These are phyloP conservation scores for Dromius quadrimaculatus DNA, from an alignment of 2,888 invertebrate species.

Conservation along the genomic window DNA sequence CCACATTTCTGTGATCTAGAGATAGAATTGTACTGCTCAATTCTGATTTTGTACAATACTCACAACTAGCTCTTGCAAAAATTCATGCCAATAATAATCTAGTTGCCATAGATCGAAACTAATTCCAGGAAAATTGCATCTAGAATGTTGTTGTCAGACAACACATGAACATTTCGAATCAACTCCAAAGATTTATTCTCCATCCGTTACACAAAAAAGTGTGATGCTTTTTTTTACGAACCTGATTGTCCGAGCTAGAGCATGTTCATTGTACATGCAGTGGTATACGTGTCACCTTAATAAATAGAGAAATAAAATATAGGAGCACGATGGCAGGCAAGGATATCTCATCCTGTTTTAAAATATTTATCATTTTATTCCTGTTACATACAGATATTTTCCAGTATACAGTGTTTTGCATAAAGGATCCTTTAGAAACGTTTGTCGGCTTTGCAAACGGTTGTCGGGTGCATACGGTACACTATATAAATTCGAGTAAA, in stretches of 20 bases:
- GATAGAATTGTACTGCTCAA: too few species aligned
- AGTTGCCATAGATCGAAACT: neutral
- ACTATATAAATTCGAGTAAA: neutral
- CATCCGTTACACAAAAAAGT: conserved; percentile 5
- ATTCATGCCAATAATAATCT: neutral
- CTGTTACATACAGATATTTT: conserved; percentile 35
- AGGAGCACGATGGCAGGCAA: conserved; percentile 8
- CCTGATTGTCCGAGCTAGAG: neutral
- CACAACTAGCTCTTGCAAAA: too few species aligned
- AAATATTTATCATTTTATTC: conserved; percentile 32
- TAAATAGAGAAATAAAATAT: conserved; percentile 33
- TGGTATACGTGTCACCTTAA: conserved; percentile 16
- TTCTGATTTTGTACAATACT: too few species aligned
- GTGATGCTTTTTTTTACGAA: conserved; percentile 6
- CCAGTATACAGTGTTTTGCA: conserved; percentile 25
- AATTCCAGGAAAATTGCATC: neutral
- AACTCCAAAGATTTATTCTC: conserved; percentile 13
- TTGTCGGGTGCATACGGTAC: conserved; percentile 23
- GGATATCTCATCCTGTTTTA: conserved; percentile 25
- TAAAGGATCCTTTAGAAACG: conserved; percentile 29
- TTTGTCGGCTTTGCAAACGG: conserved; percentile 11
- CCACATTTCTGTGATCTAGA: too few species aligned
- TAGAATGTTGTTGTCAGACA: neutral
- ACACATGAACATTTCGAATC: conserved; percentile 9
- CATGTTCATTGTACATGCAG: conserved; percentile 7